These are phyloP conservation scores for Sebastes itinus DNA, from an alignment of 2,797 vertebrate species.

Conservation along the genomic window DNA sequence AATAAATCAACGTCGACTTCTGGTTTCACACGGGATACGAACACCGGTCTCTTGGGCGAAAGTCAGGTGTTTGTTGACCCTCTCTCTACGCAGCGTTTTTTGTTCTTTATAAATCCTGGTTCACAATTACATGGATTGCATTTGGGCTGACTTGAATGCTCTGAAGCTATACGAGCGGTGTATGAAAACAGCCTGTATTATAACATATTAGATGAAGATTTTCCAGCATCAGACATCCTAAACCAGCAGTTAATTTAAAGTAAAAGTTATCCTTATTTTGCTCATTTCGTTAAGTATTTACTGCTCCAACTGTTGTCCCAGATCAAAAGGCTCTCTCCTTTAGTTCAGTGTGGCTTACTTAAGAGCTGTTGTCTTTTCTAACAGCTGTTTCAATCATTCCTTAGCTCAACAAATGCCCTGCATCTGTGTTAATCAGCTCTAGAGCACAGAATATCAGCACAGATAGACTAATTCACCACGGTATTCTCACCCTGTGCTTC, in stretches of 20 bases:
- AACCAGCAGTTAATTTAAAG: neutral
- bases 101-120: too few species aligned
- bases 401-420: constrained; percentile 13
- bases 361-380: constrained; percentile 45
- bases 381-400: constrained; percentile 57
- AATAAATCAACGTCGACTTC: too few species aligned
- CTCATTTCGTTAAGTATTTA: neutral
- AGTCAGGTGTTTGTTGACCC: too few species aligned
- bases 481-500: neutral
- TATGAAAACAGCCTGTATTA: neutral
- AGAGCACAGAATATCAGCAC: constrained; percentile 1
- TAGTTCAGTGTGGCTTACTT: constrained; percentile 16
- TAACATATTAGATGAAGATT: neutral
- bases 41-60: too few species aligned
- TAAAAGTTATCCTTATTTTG: neutral
- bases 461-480: neutral
- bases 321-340: constrained; percentile 21
- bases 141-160: too few species aligned
- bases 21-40: too few species aligned
- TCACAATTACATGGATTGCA: too few species aligned
- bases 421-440: constrained; percentile 1
- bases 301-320: neutral
- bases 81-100: too few species aligned
- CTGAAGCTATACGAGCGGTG: neutral
- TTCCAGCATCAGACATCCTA: neutral